Evolutionary conservation across 2,888 invertebrate species (phyloP).

Genomic region (Philereme vetulata): DNA sequence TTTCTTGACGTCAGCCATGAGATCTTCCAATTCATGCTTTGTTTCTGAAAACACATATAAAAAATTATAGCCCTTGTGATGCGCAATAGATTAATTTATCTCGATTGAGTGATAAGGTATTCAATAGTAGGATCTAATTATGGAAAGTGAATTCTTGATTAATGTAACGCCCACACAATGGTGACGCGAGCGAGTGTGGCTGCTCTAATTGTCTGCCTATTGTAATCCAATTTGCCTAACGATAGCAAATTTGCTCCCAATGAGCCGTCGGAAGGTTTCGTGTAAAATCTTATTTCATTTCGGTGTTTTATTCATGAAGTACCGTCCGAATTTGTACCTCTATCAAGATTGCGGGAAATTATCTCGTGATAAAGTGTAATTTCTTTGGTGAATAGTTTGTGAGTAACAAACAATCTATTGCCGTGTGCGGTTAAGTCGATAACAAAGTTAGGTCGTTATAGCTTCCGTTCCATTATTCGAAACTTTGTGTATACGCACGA

Average conservation of each 20-base stretch:
- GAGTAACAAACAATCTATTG: slow-evolving; percentile 18
- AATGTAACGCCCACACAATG: slow-evolving; percentile 41
- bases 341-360: slow-evolving; percentile 23
- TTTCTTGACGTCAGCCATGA: slow-evolving; percentile 99
- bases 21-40: slow-evolving; percentile 99
- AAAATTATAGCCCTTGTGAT: slow-evolving; percentile 17
- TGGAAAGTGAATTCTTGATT: slow-evolving; percentile 36
- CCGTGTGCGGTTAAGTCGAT: slow-evolving; percentile 35
- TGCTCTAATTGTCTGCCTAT: slow-evolving; percentile 47
- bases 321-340: slow-evolving; percentile 20
- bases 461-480: slow-evolving; percentile 17
- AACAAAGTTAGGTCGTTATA: slow-evolving; percentile 41
- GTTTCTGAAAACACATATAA: slow-evolving; percentile 90
- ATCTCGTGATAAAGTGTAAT: slow-evolving; percentile 9
- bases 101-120: slow-evolving; percentile 30
- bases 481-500: slow-evolving; percentile 18
- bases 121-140: slow-evolving; percentile 36
- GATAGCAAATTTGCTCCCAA: slow-evolving; percentile 40
- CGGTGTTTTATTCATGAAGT: slow-evolving; percentile 24
- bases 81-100: slow-evolving; percentile 12
- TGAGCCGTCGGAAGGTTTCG: slow-evolving; percentile 31
- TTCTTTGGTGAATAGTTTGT: slow-evolving; percentile 14
- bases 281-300: slow-evolving; percentile 31
- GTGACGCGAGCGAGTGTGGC: slow-evolving; percentile 42
- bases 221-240: slow-evolving; percentile 52